A percentile compares a stretch with the other conserved stretches of the same genome.
phyloP scores from a whole-genome alignment of 2,113 vertebrate species.

The Pagrus major region DNA sequence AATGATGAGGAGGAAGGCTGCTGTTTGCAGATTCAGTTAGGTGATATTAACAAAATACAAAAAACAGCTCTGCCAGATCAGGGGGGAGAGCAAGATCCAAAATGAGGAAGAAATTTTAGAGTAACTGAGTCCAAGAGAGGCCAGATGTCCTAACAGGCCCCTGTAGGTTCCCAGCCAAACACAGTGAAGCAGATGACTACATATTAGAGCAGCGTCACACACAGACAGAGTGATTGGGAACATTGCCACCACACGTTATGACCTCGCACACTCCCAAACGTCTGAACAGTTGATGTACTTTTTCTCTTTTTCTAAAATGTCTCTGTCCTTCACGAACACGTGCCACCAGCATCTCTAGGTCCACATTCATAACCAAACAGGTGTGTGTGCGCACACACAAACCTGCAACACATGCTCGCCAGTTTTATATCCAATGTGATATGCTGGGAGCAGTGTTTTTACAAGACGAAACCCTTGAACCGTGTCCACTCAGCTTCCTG shows the following conservation, averaged over 20 bases:
- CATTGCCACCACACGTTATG: constrained; percentile 2
- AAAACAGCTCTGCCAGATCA: constrained; percentile 52
- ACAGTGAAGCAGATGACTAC: constrained; percentile 48
- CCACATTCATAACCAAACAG: constrained; percentile 27
- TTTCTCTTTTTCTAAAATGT: neutral
- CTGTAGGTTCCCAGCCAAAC: constrained; percentile 37
- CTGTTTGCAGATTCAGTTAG: constrained; percentile 64
- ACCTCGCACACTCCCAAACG: too few relatives aligned
- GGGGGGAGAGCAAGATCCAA: constrained; percentile 26
- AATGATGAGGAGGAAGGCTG: constrained; percentile 12
- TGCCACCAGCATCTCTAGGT: neutral
- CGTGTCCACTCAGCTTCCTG: constrained; percentile 72
- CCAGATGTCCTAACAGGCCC: constrained; percentile 65
- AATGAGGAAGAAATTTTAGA: constrained; percentile 44
- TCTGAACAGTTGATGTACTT: neutral
- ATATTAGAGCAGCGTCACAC: constrained; percentile 32
- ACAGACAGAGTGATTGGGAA: neutral
- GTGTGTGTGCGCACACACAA: constrained; percentile 36
- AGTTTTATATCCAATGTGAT: constrained; percentile 72
- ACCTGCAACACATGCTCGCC: constrained; percentile 49
- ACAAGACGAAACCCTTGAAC: constrained; percentile 76
- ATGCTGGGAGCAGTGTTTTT: constrained; percentile 72
- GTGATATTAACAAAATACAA: constrained; percentile 37
- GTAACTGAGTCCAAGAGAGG: constrained; percentile 38
- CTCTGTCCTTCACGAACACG: neutral